These are phyloP conservation scores for Poecilobothrus nobilitatus DNA, from an alignment of 2,888 invertebrate genomes.

Conservation along the genomic window DNA sequence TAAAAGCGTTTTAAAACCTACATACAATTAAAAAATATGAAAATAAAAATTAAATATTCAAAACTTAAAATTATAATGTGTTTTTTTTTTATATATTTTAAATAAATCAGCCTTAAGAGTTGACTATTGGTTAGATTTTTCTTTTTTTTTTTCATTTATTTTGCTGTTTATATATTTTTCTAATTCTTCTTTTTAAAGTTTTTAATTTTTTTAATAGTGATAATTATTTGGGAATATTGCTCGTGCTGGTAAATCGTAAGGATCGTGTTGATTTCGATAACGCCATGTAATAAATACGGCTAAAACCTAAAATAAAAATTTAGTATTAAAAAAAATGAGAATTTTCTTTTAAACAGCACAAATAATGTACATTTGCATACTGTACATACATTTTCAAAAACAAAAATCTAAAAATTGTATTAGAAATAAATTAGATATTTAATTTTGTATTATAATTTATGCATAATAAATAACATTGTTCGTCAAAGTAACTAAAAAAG, in stretches of 20 bases:
- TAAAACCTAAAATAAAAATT: constrained; percentile 55
- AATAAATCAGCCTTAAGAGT: constrained; percentile 17
- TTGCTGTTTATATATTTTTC: not conserved
- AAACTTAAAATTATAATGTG: not conserved
- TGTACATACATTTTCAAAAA: not conserved
- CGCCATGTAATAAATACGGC: constrained; percentile 72
- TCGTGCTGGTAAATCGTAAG: constrained; percentile 61
- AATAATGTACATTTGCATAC: not conserved
- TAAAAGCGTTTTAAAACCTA: too few species aligned
- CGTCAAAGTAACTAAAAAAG: too few species aligned
- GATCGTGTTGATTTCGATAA: constrained; percentile 73
- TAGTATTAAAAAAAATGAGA: not conserved
- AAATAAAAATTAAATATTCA: not conserved
- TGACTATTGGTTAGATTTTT: constrained; percentile 15
- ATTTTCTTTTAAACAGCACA: not conserved
- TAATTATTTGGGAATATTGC: constrained; percentile 57
- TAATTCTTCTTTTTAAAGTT: not conserved
- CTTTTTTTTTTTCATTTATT: constrained; percentile 7
- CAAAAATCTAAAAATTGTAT: not conserved
- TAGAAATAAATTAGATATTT: too few species aligned
- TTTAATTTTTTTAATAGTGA: constrained; percentile 34
- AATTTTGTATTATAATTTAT: too few species aligned
- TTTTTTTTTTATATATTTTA: not conserved
- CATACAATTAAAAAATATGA: not conserved
- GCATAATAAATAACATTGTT: too few species aligned